Evolutionary conservation across 2,797 vertebrate genomes (phyloP).

Genomic region (Pseudomugil gertrudae): DNA sequence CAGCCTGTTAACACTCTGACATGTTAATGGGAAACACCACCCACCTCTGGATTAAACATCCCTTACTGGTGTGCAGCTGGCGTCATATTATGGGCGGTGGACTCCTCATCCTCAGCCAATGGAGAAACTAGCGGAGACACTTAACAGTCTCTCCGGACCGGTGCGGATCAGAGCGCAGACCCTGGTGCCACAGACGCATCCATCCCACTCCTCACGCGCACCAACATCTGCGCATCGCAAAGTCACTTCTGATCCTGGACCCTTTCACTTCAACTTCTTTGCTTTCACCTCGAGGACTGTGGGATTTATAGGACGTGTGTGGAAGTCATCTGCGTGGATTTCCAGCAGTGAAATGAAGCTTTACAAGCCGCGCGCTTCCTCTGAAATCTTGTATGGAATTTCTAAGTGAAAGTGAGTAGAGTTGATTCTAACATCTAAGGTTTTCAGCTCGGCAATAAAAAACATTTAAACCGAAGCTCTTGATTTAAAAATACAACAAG

Average conservation of each 20-base stretch:
- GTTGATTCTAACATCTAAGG: not conserved
- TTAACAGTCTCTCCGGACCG: constrained; percentile 31
- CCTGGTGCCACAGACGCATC: constrained; percentile 2
- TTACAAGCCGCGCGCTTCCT: not conserved
- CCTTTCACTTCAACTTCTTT: not conserved
- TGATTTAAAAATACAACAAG: not conserved
- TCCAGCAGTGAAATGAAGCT: constrained; percentile 6
- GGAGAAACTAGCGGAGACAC: constrained; percentile 41
- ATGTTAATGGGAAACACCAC: not conserved
- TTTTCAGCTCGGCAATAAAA: accelerated
- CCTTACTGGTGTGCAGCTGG: constrained; percentile 1
- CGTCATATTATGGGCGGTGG: constrained; percentile 10
- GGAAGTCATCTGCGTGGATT: not conserved
- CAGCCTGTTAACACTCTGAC: not conserved
- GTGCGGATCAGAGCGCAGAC: constrained; percentile 36
- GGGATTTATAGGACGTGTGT: not conserved
- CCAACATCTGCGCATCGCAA: constrained; percentile 8
- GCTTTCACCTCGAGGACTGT: not conserved
- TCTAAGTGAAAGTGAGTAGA: constrained; percentile 47
- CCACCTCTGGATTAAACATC: constrained; percentile 7
- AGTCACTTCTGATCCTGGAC: constrained; percentile 1
- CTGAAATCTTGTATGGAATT: constrained; percentile 14
- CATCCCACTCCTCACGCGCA: not conserved
- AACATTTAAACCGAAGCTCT: not conserved
- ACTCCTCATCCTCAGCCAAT: constrained; percentile 47